A percentile compares a stretch with the other conserved stretches of the same genome.
Evolutionary conservation across 2,888 invertebrate species (phyloP).

Genomic region (Hypselothyrea guttata): DNA sequence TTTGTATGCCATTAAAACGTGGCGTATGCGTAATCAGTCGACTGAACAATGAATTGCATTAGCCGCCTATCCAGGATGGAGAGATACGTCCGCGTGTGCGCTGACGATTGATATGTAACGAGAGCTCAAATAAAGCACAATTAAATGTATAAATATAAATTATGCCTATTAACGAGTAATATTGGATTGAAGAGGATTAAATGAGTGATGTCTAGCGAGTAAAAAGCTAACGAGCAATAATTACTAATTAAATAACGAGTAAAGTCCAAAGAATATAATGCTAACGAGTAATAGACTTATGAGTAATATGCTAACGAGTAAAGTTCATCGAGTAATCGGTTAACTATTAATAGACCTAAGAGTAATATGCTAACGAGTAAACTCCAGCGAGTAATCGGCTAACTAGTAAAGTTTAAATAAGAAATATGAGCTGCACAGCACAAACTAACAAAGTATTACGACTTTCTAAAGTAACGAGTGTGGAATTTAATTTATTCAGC

Average conservation of each 20-base stretch:
- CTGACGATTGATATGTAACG: background rate
- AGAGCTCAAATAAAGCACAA: background rate
- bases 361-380: conserved; percentile 1
- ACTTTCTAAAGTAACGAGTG: no score
- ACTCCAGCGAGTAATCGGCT: background rate
- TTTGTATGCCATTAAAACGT: conserved; percentile 22
- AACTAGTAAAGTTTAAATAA: no score
- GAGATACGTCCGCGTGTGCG: no score
- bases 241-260: background rate
- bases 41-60: conserved; percentile 28
- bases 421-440: no score
- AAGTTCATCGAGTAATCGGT: background rate
- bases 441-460: no score
- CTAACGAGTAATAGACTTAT: background rate
- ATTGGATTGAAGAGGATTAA: background rate
- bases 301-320: background rate
- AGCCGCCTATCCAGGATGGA: background rate
- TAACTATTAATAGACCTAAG: no score
- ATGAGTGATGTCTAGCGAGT: background rate
- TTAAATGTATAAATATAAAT: background rate
- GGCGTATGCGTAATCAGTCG: conserved; percentile 44
- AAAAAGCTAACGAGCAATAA: background rate
- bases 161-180: background rate
- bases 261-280: no score
- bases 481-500: no score